These are phyloP conservation scores for Carabus problematicus DNA, from an alignment of 2,888 invertebrate genomes.

Conservation along the genomic window DNA sequence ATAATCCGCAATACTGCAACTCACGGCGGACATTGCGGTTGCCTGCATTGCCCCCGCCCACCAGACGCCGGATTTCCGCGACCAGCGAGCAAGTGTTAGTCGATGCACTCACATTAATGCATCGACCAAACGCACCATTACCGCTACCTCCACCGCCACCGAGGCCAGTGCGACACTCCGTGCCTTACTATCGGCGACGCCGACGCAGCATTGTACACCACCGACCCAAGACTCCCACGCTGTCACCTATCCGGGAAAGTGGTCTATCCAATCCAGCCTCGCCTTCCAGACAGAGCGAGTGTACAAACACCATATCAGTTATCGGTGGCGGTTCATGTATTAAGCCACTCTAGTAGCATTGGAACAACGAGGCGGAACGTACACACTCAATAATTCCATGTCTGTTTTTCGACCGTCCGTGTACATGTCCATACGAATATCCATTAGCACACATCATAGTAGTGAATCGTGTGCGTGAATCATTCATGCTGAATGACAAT, in stretches of 20 bases:
- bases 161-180: slow-evolving; percentile 6
- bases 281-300: slow-evolving; percentile 60
- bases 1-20: too few relatives aligned
- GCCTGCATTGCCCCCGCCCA: slow-evolving; percentile 53
- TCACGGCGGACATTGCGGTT: slow-evolving; percentile 52
- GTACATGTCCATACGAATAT: too few relatives aligned
- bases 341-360: slow-evolving; percentile 53
- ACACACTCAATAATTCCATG: not conserved
- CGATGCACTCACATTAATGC: slow-evolving; percentile 26
- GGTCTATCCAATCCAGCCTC: slow-evolving; percentile 75
- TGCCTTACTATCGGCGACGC: slow-evolving; percentile 47
- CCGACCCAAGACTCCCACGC: slow-evolving; percentile 61
- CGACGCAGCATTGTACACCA: slow-evolving; percentile 54
- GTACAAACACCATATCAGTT: slow-evolving; percentile 47
- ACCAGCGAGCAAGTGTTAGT: slow-evolving; percentile 20
- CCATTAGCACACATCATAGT: too few relatives aligned
- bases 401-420: too few relatives aligned
- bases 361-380: slow-evolving; percentile 30
- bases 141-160: too few relatives aligned
- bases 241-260: slow-evolving; percentile 76
- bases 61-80: not conserved
- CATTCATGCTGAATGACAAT: too few relatives aligned
- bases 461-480: too few relatives aligned
- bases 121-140: slow-evolving; percentile 6
- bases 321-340: slow-evolving; percentile 53